Evolutionary conservation across 2,797 vertebrate genomes (phyloP), one percentile per base, ranked within the genome.

Genomic region (Dallia pectoralis): DNA sequence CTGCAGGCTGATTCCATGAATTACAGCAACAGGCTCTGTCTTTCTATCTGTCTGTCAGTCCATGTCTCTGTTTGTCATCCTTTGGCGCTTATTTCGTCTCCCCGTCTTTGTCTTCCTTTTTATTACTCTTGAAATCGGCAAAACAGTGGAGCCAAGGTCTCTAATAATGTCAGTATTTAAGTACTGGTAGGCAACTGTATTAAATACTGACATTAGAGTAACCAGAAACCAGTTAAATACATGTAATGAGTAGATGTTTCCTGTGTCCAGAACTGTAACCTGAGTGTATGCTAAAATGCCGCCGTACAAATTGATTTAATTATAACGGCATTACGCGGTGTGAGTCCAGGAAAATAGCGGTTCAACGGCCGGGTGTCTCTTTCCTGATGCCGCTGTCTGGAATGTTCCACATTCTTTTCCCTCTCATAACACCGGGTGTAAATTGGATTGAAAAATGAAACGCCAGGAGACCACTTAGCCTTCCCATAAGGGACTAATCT

Each of bases 401-500:
- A 44, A 25, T 69, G 67, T 69, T 18, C 15, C 30, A 69, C 67
- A 47, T 29, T 12, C 40, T 69, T 22, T 2, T 33, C 51, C 25
- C n/a, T 49, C 59, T 70, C 63, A 30, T 16, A 69, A 70, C 15
- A 56, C 25, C 25, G 29, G 63, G 44, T 67, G 61, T 51, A 62
- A 49, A 69, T 70, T 67, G 27, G 44, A 63, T 53, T n/a, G 47
- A 69, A 32, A 75, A 69, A 64, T 18, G 18, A 64, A 69, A 65
- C 30, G 25, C 62, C 67, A 69, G 30, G 56, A 68, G 73, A 47
- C 73, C 67, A 69, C 77, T 75, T 74, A 74, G 33, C 19, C 2
- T 30, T 65, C 53, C 49, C 59, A 56, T 22, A 53, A 48, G 12
- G 61, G 19, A 33, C 32, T 19, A n/a, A 25, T 48, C 33, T 62